Evolutionary conservation across 1,140 invertebrate species (phyloP).

Genomic region (Drosophila kohkoa): DNA sequence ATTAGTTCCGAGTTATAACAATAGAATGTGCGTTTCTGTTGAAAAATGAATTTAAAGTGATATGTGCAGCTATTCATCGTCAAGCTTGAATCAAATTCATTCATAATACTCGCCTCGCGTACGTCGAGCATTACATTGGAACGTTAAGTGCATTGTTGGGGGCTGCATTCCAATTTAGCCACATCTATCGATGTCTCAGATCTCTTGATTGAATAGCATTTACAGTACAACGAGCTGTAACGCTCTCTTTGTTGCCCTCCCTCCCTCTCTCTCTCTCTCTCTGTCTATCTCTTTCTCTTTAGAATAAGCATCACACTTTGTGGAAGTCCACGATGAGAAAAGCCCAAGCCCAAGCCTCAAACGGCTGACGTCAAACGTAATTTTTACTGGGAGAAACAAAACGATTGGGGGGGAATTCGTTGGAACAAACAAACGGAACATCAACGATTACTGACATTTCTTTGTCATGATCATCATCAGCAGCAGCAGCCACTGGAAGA

Average conservation of each 20-base stretch:
- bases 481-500: background rate
- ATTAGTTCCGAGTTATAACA: background rate
- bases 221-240: background rate
- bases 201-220: slow-evolving; percentile 42
- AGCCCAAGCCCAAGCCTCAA: slow-evolving; percentile 54
- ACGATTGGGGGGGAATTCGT: background rate
- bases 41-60: slow-evolving; percentile 35
- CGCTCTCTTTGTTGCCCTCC: slow-evolving; percentile 3
- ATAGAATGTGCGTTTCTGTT: background rate
- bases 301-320: slow-evolving; percentile 36
- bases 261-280: slow-evolving; percentile 13
- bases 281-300: background rate
- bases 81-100: slow-evolving; percentile 36
- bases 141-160: slow-evolving; percentile 20
- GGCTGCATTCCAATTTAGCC: slow-evolving; percentile 31
- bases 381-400: slow-evolving; percentile 5
- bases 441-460: slow-evolving; percentile 60
- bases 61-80: slow-evolving; percentile 32
- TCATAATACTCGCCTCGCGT: slow-evolving; percentile 37
- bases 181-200: slow-evolving; percentile 37
- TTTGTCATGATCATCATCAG: slow-evolving; percentile 61
- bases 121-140: background rate
- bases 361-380: slow-evolving; percentile 51
- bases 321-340: slow-evolving; percentile 43
- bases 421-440: slow-evolving; percentile 38